These are phyloP conservation scores for Nipponia nippon DNA, from an alignment of 2,113 vertebrate genomes.

Conservation along the genomic window DNA sequence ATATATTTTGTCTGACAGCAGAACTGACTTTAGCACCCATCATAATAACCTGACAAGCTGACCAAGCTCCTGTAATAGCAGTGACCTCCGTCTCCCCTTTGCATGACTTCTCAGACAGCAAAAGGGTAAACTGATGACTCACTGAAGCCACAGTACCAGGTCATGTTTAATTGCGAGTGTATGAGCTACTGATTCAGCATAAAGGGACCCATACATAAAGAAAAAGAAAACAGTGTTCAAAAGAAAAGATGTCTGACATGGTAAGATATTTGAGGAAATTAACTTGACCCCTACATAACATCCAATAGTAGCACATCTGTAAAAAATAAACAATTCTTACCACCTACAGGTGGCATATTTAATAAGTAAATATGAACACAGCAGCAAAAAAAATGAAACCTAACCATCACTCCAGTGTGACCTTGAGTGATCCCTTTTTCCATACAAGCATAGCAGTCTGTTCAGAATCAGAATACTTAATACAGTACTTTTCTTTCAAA, in stretches of 20 bases:
- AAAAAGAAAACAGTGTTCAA: constrained; percentile 5
- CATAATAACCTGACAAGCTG: neutral
- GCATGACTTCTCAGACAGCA: constrained; percentile 1
- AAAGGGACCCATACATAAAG: neutral
- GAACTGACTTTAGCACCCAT: neutral
- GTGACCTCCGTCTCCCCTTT: neutral
- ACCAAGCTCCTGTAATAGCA: neutral
- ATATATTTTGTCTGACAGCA: neutral
- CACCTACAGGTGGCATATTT: neutral
- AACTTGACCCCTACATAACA: neutral
- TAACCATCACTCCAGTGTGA: neutral
- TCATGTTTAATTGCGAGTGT: neutral
- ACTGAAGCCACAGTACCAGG: neutral
- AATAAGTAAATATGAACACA: constrained; percentile 24
- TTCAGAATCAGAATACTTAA: neutral
- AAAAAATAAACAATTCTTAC: constrained; percentile 18
- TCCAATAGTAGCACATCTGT: neutral
- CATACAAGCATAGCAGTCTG: neutral
- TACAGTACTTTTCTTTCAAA: neutral
- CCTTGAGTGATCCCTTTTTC: neutral
- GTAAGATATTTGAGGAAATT: constrained; percentile 35
- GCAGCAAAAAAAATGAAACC: neutral
- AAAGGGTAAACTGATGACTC: neutral
- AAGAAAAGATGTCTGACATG: neutral
- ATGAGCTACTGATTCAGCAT: neutral